Evolutionary conservation across 2,888 invertebrate genomes (phyloP), one percentile per base, ranked within the genome.

Genomic region (Spatulosminthurus flaviceps): DNA sequence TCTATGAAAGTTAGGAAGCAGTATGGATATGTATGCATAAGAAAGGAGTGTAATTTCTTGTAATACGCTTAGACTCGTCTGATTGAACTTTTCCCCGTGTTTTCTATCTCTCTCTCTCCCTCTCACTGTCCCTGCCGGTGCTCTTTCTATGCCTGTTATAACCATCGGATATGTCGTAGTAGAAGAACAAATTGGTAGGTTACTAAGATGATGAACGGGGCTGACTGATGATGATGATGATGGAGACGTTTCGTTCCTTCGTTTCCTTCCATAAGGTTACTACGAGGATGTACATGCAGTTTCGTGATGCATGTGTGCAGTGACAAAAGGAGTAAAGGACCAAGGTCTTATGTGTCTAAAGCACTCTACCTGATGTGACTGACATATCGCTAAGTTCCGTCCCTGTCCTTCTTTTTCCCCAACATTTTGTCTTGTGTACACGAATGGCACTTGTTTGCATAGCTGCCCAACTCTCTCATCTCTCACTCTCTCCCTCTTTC

Each of bases 381-480:
- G 64, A 74, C 64, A 74, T 74, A 73, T 60, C 73, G 28, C 34
- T 41, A 22, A 73, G 24, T n/a, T 61, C 74, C 34, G n/a, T 64
- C 74, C 26, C 43, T 51, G 19, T 43, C 43, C 43, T 72, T 24
- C 66, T 41, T 79, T 61, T 28, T 64, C 69, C 24, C 75, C 61
- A 72, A 78, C 66, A 66, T 73, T 29, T 72, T 66, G n/a, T n/a
- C n/a, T n/a, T n/a, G 66, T 71, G 66, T 64, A 78, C 78, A 78
- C 78, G 72, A 67, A 11, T 61, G 43, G 60, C 61, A 61, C 74
- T 74, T 79, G 79, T 79, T 79, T 79, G 79, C 79, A 75, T 79
- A 79, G 79, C 79, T 79, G 74, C 74, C 75, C 79, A 34, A 69
- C 77, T 77, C 77, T 69, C 69, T 43, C 28, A 24, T 69, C 43